phyloP scores from a whole-genome alignment of 2,888 invertebrate species.

The Gerris lacustris region DNA sequence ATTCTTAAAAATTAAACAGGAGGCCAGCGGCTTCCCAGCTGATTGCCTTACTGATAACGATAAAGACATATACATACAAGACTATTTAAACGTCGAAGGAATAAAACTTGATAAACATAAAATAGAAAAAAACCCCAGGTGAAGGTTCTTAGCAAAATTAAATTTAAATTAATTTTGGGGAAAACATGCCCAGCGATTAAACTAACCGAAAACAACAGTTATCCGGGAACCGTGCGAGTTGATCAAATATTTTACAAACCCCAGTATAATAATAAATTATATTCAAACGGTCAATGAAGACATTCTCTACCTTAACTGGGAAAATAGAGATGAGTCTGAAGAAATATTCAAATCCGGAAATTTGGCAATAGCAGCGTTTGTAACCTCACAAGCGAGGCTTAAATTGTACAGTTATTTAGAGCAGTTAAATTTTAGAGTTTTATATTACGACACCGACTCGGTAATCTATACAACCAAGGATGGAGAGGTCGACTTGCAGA shows the following conservation, averaged over 20 bases:
- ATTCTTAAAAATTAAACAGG: too few species aligned
- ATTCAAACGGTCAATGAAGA: too few species aligned
- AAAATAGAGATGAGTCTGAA: neutral
- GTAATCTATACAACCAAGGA: slow-evolving; percentile 30
- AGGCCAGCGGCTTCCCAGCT: slow-evolving; percentile 30
- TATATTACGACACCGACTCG: slow-evolving; percentile 36
- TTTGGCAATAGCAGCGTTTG: slow-evolving; percentile 35
- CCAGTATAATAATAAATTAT: too few species aligned
- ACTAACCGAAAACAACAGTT: neutral
- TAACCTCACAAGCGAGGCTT: slow-evolving; percentile 34
- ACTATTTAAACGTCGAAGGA: neutral
- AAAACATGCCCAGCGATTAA: neutral
- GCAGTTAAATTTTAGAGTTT: slow-evolving; percentile 30
- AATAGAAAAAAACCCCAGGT: too few species aligned
- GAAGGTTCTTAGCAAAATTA: neutral
- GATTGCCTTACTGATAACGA: slow-evolving; percentile 25
- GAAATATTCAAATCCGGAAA: slow-evolving; percentile 30
- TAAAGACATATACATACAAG: slow-evolving; percentile 5
- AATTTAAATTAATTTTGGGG: neutral
- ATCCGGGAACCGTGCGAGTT: neutral
- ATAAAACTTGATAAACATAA: neutral
- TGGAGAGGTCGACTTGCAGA: too few species aligned
- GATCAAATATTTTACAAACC: too few species aligned
- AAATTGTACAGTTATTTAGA: slow-evolving; percentile 34
- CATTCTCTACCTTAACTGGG: too few species aligned